Conservation (phyloP, 1,140 invertebrate species). For the Heliconius himera region DNA sequence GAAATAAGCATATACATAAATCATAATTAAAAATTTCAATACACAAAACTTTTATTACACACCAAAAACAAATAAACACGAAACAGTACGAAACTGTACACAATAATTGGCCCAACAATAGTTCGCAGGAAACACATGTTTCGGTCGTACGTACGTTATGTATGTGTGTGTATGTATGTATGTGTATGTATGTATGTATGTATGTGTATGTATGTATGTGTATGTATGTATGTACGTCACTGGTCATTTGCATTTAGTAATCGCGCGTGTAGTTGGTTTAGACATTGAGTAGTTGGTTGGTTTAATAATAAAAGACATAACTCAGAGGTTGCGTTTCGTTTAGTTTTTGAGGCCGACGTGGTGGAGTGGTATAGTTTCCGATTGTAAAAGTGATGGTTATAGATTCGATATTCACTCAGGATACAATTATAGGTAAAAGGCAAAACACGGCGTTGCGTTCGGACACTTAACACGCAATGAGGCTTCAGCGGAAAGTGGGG, state of each 20-base stretch:
- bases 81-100: background rate
- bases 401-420: no score
- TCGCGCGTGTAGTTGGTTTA: constrained; percentile 1
- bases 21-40: background rate
- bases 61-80: background rate
- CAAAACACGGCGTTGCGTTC: no score
- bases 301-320: constrained; percentile 5
- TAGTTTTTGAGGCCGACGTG: no score
- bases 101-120: constrained; percentile 10
- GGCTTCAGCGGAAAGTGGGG: no score
- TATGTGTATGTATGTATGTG: no score
- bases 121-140: background rate
- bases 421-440: no score
- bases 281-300: background rate
- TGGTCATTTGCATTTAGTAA: constrained; percentile 1
- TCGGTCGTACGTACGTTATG: background rate
- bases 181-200: background rate
- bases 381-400: no score
- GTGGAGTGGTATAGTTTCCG: no score
- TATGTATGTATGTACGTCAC: background rate
- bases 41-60: background rate
- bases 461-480: no score
- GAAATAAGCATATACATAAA: no score
- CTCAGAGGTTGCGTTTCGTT: background rate
- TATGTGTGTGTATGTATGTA: no score